Evolutionary conservation across 2,113 vertebrate genomes (phyloP), one percentile per base, ranked within the genome.

Genomic region (Leucosticte australis): DNA sequence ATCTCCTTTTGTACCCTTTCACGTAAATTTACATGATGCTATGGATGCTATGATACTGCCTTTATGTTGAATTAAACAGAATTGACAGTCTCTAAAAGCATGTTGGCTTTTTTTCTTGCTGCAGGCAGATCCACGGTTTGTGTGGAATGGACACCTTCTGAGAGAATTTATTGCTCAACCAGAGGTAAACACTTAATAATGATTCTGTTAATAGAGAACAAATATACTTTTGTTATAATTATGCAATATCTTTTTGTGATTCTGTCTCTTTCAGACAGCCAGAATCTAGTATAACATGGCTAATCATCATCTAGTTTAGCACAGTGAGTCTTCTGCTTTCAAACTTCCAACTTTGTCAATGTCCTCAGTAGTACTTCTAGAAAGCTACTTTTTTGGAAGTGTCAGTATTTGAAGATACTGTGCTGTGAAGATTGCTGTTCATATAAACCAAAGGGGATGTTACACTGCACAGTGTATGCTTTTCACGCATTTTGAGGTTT

Each of bases 101-200:
- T 3, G 2, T 27, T 63, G 49, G 5, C 9, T 62, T 52, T 59
- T 46, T 87, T 23, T 37, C 88, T 94, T 95, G 35, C 91, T 97
- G 17, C 73, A 99, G 99, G 99, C 99, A 83, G 99, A 99, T 96
- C 99, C 98, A 90, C 98, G 99, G 35, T 99, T 99, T 94, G 99
- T 99, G 4, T 99, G 99, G 99, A 99, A 99, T 11, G 98, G 99
- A 33, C 98, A 99, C 83, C 98, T 99, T 87, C 97, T 99, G 46
- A 97, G 99, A 96, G 99, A 99, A 87, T 98, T 99, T 97, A 97
- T 98, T 82, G 97, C 99, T 70, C 99, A 99, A 87, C 99, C 99
- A 33, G 99, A 99, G 99, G 99, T 99, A 96, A 98, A 11, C 9
- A n/a, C 20, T 33, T 31, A 7, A 5, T 37, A 63, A 37, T 56